Percentiles rank a stretch among this genome's conserved stretches.
Conservation (phyloP, 2,888 invertebrate species). For the Stratiomys singularior region DNA sequence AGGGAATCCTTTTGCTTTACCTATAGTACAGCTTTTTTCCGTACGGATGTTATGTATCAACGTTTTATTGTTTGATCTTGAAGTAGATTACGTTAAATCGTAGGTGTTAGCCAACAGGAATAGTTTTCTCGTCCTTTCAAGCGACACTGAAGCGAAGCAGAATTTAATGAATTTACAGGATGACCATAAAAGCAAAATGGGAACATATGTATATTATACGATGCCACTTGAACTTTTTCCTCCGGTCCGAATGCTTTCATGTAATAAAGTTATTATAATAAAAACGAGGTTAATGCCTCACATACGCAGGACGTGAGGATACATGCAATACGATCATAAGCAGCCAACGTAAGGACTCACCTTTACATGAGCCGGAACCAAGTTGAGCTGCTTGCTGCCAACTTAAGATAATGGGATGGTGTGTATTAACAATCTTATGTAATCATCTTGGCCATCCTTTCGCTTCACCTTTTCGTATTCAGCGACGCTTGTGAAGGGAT, state of each 20-base stretch:
- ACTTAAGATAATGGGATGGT: background rate
- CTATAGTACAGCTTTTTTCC: too few relatives aligned
- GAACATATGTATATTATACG: too few relatives aligned
- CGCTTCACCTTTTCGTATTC: background rate
- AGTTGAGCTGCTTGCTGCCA: background rate
- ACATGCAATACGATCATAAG: constrained; percentile 3
- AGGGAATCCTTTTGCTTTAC: too few relatives aligned
- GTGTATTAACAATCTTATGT: constrained; percentile 2
- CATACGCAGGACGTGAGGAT: background rate
- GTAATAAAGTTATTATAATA: background rate
- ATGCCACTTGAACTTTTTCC: too few relatives aligned
- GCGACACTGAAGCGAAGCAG: too few relatives aligned
- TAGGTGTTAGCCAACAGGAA: too few relatives aligned
- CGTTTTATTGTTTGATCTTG: too few relatives aligned
- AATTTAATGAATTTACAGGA: too few relatives aligned
- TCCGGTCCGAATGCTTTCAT: background rate
- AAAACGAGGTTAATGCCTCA: constrained; percentile 1
- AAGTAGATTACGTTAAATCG: too few relatives aligned
- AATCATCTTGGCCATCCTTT: background rate
- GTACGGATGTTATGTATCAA: too few relatives aligned
- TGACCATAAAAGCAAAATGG: too few relatives aligned
- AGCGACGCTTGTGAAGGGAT: background rate
- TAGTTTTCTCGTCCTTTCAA: too few relatives aligned
- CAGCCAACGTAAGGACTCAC: background rate
- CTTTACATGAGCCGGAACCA: background rate